Evolutionary conservation across 2,113 vertebrate genomes (phyloP).

Genomic region (Romanogobio albipinnatus): DNA sequence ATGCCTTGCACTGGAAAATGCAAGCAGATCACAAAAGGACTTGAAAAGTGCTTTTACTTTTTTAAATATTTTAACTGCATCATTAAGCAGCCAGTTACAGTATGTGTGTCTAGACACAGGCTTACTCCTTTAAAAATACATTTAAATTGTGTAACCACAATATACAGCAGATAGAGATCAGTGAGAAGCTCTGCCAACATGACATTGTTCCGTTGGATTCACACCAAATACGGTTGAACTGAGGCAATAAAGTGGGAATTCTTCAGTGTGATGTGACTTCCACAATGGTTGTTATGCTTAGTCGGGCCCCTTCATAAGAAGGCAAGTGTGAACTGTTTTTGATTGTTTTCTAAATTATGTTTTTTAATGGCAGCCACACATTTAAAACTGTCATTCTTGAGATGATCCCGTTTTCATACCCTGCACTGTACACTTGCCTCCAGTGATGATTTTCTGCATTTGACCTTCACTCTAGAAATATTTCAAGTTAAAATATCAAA

Average conservation of each 20-base stretch:
- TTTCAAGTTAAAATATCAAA: background rate
- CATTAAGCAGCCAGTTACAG: background rate
- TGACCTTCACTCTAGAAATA: background rate
- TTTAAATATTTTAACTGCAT: background rate
- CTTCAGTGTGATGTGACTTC: background rate
- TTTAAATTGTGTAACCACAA: background rate
- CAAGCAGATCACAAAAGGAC: background rate
- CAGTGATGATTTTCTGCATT: background rate
- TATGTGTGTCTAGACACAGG: background rate
- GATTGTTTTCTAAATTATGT: background rate
- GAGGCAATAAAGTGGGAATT: background rate
- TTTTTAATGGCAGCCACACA: background rate
- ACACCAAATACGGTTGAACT: background rate
- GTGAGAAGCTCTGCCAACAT: background rate
- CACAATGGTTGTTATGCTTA: background rate
- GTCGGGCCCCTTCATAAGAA: background rate
- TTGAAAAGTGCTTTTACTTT: conserved; percentile 1
- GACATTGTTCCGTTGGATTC: background rate
- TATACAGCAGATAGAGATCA: too few relatives aligned
- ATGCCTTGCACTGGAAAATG: background rate
- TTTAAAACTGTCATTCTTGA: background rate
- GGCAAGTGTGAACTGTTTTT: background rate
- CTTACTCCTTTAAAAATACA: background rate
- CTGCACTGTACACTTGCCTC: background rate
- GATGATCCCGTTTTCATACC: background rate